Base-by-base conservation (phyloP, 2,888 invertebrate species). In the Lasius platythorax region DNA sequence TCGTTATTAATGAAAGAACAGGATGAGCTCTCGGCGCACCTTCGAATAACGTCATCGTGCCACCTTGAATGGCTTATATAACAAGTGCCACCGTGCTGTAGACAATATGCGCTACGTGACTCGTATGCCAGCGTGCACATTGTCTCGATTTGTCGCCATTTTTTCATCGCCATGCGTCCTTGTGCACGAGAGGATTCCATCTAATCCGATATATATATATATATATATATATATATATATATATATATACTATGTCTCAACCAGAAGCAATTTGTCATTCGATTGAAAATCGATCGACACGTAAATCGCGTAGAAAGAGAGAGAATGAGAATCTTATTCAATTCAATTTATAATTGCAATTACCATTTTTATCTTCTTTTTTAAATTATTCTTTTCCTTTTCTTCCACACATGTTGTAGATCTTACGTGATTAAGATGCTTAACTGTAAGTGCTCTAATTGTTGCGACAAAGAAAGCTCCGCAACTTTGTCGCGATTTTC, bases 11-110 rank as follows among this genome's bases (percentile, higher is more conserved):
- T 91, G 91, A 92, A 91, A 91, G 91, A 91, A 88, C 92, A 92
- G 93, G 92, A 93, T 91, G 93, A 92, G 89, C 89, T 82, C 33
- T 37, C 12, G 93, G 90, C 93, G 85, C 93, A 91, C 93, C 93
- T 93, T 91, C 78, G 83, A 68, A 79, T 93, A 92, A 88, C 93
- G 93, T 93, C 93, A 93, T 89, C 88, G 85, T 66, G 87, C 84
- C 88, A 92, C 93, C 93, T 93, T 92, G 91, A 92, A 93, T 93
- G 91, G 88, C 88, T 93, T 93, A 93, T 87, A 88, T 93, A 94
- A 94, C 88, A 84, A 90, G 85, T 82, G 87, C 82, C 87, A 89
- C 75, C 53, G 81, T 72, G 50, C 70, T 33, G 67, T 61, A 79
- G 75, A 85, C 85, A 83, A 85, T 87, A 37, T 75, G 66, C 67